Conservation (phyloP, 2,113 vertebrate genomes). For the Mastomys coucha region DNA sequence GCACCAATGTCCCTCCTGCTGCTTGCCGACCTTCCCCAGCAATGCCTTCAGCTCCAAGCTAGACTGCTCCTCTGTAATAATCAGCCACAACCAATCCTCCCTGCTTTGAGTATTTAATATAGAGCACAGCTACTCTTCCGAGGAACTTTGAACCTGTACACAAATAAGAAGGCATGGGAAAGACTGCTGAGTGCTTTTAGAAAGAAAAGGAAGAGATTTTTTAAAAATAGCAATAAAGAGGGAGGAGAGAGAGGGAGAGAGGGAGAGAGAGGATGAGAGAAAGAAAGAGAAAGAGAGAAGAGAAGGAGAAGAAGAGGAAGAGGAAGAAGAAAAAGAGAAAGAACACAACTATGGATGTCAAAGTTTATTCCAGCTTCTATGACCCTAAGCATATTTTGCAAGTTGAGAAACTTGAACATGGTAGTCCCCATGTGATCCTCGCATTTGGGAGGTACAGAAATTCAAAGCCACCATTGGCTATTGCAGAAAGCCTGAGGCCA, state of each 20-base stretch:
- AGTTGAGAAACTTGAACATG: neutral
- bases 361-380: neutral
- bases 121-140: neutral
- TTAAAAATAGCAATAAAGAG: neutral
- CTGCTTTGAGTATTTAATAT: neutral
- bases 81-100: neutral
- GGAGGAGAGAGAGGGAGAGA: neutral
- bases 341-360: conserved; percentile 45
- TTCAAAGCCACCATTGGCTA: too few species aligned
- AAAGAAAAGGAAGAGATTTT: neutral
- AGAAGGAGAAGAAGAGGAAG: neutral
- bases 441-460: neutral
- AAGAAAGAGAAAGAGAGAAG: neutral
- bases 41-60: neutral
- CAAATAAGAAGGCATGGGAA: conserved; percentile 1
- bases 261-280: neutral
- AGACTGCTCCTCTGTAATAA: neutral
- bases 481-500: neutral
- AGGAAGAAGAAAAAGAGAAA: neutral
- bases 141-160: conserved; percentile 28
- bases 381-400: conserved; percentile 24
- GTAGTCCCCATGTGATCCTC: neutral
- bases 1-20: neutral
- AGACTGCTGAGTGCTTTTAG: neutral
- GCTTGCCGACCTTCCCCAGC: too few species aligned